Evolutionary conservation across 2,797 vertebrate species (phyloP), one percentile per base, ranked within the genome.

Genomic region (Sebastes nivosus): DNA sequence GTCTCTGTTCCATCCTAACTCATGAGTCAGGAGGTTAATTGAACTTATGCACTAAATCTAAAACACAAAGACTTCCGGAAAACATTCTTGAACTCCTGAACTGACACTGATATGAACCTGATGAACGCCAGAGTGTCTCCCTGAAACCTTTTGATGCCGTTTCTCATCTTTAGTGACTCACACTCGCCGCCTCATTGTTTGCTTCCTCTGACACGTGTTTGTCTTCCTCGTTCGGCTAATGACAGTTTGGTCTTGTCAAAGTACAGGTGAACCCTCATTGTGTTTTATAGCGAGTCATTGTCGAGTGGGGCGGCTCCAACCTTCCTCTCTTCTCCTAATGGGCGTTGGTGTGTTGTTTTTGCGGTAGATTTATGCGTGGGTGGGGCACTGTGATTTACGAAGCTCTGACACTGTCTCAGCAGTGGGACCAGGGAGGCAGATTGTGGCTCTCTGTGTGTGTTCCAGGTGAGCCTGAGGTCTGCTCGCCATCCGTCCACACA

Each of bases 391-490:
- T 94, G 93, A 94, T 95, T 94, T 93, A 93, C 72, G 22, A 63
- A 61, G 86, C 89, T 89, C 86, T 92, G 93, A 94, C 94, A 93
- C 83, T 64, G 93, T 91, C 91, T 94, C 89, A 87, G 91, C 87
- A 70, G 87, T 18, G n/a, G 88, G 80, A 91, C 82, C 81, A 46
- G 78, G 79, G 87, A 89, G 85, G 86, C 82, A 75, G 88, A 86
- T 86, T 86, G 83, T 73, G 70, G 83, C 75, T 87, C 59, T 81
- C 65, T 88, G 91, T 95, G 88, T 93, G 91, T 94, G 93, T 95
- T 95, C 70, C 96, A 98, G 97, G 94, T 97, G 78, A 96, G 96
- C 12, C 94, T 95, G 50, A 95, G 96, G 18, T 96, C 97, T 8
- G 96, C 96, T 88, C 75, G n/a, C 63, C 71, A 73, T 66, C 65